phyloP scores from a whole-genome alignment of 2,888 invertebrate species.

The Aleiodes alternator region DNA sequence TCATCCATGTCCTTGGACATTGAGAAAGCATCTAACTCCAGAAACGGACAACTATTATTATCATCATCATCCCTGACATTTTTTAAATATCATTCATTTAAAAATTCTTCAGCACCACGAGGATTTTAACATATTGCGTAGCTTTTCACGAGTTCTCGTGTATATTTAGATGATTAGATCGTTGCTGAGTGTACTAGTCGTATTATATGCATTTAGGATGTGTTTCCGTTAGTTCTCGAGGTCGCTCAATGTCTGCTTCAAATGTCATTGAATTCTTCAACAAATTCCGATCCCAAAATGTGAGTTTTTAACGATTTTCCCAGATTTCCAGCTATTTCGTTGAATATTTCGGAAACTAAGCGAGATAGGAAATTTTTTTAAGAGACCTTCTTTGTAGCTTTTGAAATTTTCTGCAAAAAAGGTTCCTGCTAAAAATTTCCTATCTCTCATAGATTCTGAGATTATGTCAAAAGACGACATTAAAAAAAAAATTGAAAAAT shows the following conservation, averaged over 20 bases:
- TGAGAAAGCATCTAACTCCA: not conserved
- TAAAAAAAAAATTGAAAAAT: no score
- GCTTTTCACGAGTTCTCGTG: constrained; percentile 31
- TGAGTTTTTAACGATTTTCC: not conserved
- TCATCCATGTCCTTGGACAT: no score
- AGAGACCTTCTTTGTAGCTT: no score
- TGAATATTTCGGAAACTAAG: not conserved
- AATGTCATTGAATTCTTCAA: constrained; percentile 17
- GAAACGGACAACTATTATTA: constrained; percentile 23
- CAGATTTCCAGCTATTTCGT: no score
- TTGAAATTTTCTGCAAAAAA: no score
- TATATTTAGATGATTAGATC: constrained; percentile 48
- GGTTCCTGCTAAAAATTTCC: no score
- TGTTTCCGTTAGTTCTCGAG: constrained; percentile 38
- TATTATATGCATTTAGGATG: constrained; percentile 39
- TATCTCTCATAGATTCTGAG: no score
- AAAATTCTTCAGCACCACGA: not conserved
- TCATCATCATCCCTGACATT: constrained; percentile 20
- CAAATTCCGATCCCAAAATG: not conserved
- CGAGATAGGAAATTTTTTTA: not conserved
- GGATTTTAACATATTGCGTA: constrained; percentile 29
- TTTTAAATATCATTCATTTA: constrained; percentile 5
- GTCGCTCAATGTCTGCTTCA: constrained; percentile 35
- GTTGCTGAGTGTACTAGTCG: not conserved
- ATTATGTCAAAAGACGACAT: no score